These are phyloP conservation scores for Pelobates fuscus DNA, from an alignment of 2,113 vertebrate genomes.

Conservation along the genomic window DNA sequence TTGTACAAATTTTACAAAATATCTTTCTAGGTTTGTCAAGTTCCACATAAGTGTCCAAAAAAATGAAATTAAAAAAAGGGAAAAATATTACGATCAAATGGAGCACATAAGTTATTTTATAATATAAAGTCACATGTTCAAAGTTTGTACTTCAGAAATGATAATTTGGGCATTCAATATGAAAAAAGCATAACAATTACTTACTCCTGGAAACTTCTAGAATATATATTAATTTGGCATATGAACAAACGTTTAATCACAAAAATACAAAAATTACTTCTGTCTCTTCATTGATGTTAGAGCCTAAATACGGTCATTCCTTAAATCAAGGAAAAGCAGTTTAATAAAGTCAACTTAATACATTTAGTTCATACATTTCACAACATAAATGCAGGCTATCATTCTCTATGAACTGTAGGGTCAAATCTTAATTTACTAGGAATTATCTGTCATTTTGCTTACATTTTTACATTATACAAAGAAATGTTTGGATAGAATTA, in stretches of 20 bases:
- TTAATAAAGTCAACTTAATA: constrained; percentile 27
- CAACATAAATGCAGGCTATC: too few species aligned
- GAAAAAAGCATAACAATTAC: constrained; percentile 32
- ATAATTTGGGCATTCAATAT: constrained; percentile 72
- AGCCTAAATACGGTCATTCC: background rate
- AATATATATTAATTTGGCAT: constrained; percentile 61
- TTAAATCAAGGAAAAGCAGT: background rate
- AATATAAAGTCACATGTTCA: constrained; percentile 65
- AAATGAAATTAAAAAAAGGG: constrained; percentile 87
- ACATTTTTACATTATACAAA: too few species aligned
- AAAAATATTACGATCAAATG: constrained; percentile 53
- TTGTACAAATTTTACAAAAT: constrained; percentile 99
- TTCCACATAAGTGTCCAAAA: constrained; percentile 96
- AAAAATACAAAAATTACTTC: constrained; percentile 43
- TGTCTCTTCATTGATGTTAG: background rate
- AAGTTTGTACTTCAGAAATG: constrained; percentile 74
- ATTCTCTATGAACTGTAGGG: too few species aligned
- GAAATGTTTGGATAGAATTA: background rate
- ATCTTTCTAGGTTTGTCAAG: constrained; percentile 82
- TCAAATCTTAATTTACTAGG: too few species aligned
- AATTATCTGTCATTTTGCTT: too few species aligned
- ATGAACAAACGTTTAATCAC: constrained; percentile 35
- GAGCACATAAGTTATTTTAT: constrained; percentile 61
- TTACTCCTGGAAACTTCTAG: constrained; percentile 62
- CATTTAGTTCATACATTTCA: too few species aligned